Evolutionary conservation across 2,113 vertebrate species (phyloP).

Genomic region (Fregata magnificens): DNA sequence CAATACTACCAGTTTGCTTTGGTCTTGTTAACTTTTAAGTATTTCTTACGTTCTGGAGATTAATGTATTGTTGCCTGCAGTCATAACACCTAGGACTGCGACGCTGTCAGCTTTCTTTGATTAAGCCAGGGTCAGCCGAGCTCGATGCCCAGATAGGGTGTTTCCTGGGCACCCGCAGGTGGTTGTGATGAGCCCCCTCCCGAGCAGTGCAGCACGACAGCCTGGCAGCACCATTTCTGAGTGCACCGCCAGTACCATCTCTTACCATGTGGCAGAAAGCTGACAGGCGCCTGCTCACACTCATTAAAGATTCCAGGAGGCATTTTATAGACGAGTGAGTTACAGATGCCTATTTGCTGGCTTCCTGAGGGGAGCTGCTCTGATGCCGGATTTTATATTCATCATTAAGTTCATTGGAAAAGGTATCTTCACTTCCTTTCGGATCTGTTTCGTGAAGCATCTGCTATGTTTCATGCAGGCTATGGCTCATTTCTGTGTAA

Average conservation of each 20-base stretch:
- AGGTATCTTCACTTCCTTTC: conserved; percentile 8
- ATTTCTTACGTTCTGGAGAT: not conserved
- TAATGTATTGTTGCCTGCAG: not conserved
- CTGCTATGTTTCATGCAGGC: conserved; percentile 8
- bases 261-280: not conserved
- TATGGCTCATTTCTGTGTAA: conserved; percentile 13
- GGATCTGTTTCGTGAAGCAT: not conserved
- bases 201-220: not conserved
- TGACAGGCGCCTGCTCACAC: not conserved
- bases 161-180: fast-evolving
- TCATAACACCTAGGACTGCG: fast-evolving
- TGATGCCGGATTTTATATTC: not conserved
- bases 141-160: fast-evolving
- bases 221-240: not conserved
- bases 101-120: not conserved
- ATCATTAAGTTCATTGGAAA: not conserved
- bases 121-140: not conserved
- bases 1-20: not conserved
- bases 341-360: not conserved
- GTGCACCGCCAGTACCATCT: not conserved
- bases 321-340: not conserved
- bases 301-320: not conserved
- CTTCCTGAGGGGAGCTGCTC: not conserved
- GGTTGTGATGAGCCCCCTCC: fast-evolving
- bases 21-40: not conserved